Conservation (phyloP, 2,888 invertebrate genomes). For the Tortricodes alternella region DNA sequence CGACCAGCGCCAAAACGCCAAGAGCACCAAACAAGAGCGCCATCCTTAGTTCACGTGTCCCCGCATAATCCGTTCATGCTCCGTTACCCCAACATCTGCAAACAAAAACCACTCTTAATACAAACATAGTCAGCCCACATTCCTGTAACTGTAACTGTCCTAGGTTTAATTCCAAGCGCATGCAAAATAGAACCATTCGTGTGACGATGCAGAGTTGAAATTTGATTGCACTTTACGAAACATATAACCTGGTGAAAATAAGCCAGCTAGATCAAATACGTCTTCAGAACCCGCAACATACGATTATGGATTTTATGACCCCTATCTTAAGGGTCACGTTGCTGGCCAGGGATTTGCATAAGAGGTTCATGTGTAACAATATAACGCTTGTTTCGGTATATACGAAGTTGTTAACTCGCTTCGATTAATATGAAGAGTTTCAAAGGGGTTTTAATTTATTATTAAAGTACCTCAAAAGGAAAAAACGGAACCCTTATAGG, state of each 20-base stretch:
- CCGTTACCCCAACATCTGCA: constrained; percentile 51
- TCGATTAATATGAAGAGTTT: constrained; percentile 11
- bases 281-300: not conserved
- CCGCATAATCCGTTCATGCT: constrained; percentile 62
- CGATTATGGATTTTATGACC: constrained; percentile 5
- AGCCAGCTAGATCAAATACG: not conserved
- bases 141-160: too few relatives aligned
- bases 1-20: constrained; percentile 66
- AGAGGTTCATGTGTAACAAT: constrained; percentile 28
- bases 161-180: too few relatives aligned
- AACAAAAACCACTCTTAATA: constrained; percentile 52
- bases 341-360: constrained; percentile 1
- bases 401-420: constrained; percentile 24
- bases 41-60: constrained; percentile 64
- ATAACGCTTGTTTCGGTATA: constrained; percentile 25
- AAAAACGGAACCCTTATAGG: too few relatives aligned
- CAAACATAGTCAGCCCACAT: too few relatives aligned
- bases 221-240: too few relatives aligned
- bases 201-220: too few relatives aligned
- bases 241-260: not conserved
- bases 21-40: constrained; percentile 65
- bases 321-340: not conserved
- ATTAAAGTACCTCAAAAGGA: too few relatives aligned
- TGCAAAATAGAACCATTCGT: too few relatives aligned
- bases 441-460: not conserved